These are phyloP conservation scores for Eulacestoma nigropectus DNA, from an alignment of 2,113 vertebrate species.

Conservation along the genomic window DNA sequence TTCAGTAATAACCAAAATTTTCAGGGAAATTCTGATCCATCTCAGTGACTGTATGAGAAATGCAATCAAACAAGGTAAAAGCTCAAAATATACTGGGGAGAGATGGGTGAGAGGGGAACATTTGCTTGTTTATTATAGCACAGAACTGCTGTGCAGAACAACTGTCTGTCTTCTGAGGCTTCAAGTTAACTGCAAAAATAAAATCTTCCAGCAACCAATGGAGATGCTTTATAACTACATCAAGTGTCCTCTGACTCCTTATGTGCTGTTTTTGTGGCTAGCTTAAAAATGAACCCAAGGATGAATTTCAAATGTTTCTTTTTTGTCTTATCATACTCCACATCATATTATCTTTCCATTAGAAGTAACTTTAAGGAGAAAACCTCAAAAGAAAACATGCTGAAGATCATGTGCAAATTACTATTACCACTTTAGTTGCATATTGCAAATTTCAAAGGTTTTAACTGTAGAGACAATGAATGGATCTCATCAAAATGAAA, in stretches of 20 bases:
- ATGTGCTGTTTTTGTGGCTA: neutral
- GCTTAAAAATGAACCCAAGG: constrained; percentile 32
- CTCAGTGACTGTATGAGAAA: constrained; percentile 1
- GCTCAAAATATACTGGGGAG: neutral
- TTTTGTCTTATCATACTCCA: neutral
- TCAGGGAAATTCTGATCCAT: constrained; percentile 51
- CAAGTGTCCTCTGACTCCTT: constrained; percentile 24
- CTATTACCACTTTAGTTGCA: neutral
- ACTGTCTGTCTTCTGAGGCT: constrained; percentile 27
- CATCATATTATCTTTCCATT: constrained; percentile 11
- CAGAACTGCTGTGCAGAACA: constrained; percentile 12
- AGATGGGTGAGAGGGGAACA: neutral
- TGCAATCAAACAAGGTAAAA: constrained; percentile 45
- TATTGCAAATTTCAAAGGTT: constrained; percentile 60
- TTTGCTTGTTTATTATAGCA: constrained; percentile 20
- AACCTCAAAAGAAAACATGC: neutral
- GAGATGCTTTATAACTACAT: constrained; percentile 40
- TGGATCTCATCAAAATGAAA: constrained; percentile 69
- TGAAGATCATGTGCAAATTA: neutral
- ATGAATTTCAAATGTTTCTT: constrained; percentile 8
- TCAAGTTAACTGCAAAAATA: constrained; percentile 6
- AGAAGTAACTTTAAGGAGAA: constrained; percentile 21
- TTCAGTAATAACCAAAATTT: constrained; percentile 37
- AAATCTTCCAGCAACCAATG: constrained; percentile 7
- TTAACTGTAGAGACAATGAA: constrained; percentile 59